Conservation (phyloP, 1,140 invertebrate genomes). For the Batillaria attramentaria region DNA sequence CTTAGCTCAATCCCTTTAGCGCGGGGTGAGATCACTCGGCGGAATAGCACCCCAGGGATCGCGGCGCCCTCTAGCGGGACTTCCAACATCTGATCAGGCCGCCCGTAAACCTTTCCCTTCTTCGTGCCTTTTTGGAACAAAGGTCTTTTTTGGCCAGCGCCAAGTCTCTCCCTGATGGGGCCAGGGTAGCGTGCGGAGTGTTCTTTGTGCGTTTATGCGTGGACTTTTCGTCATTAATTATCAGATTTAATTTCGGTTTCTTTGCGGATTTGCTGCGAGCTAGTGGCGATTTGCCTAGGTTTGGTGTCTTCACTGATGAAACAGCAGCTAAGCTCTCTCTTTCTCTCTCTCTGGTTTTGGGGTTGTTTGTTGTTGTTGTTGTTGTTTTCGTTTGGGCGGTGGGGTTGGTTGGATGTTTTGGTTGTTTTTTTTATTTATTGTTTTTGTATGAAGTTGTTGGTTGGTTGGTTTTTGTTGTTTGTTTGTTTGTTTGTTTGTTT, state of each 20-base stretch:
- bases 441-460: background rate
- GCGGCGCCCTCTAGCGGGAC: slow-evolving; percentile 11
- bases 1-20: background rate
- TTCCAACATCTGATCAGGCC: slow-evolving; percentile 19
- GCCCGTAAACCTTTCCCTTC: slow-evolving; percentile 11
- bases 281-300: too few relatives aligned
- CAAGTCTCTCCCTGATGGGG: too few relatives aligned
- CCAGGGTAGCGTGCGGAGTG: too few relatives aligned
- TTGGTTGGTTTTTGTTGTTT: slow-evolving; percentile 7
- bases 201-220: too few relatives aligned
- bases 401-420: background rate
- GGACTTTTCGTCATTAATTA: background rate
- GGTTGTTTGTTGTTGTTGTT: background rate
- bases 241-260: background rate
- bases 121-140: background rate
- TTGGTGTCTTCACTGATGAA: too few relatives aligned
- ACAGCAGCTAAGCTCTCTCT: too few relatives aligned
- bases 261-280: too few relatives aligned
- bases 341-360: too few relatives aligned
- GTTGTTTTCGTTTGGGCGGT: background rate
- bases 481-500: slow-evolving; percentile 17
- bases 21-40: background rate
- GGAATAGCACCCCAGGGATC: background rate
- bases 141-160: background rate
- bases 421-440: background rate